phyloP scores from a whole-genome alignment of 2,888 invertebrate species.

The Diabrotica balteata region DNA sequence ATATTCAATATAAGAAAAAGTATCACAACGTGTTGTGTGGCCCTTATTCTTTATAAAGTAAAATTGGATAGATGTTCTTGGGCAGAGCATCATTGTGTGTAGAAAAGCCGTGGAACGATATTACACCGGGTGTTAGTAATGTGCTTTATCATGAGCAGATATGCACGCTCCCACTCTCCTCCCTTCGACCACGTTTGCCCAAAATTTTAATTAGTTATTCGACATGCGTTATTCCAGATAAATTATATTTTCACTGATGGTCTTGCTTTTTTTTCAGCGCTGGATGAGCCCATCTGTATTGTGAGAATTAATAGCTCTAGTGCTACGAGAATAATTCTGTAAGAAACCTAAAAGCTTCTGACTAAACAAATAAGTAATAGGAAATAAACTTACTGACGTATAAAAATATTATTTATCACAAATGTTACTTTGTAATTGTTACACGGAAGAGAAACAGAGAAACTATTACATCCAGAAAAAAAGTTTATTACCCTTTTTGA shows the following conservation, averaged over 20 bases:
- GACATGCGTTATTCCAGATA: constrained; percentile 58
- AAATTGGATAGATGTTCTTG: constrained; percentile 28
- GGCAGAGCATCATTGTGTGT: constrained; percentile 27
- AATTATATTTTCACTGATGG: constrained; percentile 46
- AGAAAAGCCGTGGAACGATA: constrained; percentile 19
- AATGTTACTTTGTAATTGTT: no score
- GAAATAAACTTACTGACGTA: no score
- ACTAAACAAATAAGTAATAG: no score
- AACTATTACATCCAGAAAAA: no score
- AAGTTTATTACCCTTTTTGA: no score
- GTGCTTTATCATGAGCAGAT: constrained; percentile 41
- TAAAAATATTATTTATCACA: no score
- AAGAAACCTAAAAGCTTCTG: no score
- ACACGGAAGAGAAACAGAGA: no score
- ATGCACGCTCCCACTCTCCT: constrained; percentile 11
- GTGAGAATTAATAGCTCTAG: no score
- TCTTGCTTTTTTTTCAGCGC: constrained; percentile 21
- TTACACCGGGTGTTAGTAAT: constrained; percentile 59
- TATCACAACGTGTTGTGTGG: constrained; percentile 23
- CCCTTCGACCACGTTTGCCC: constrained; percentile 48
- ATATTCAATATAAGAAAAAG: constrained; percentile 22
- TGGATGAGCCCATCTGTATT: constrained; percentile 17
- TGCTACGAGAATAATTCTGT: no score
- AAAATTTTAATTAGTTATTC: constrained; percentile 60
- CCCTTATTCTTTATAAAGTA: constrained; percentile 21